These are phyloP conservation scores for Clivina fossor DNA, from an alignment of 2,888 invertebrate species.

Conservation along the genomic window DNA sequence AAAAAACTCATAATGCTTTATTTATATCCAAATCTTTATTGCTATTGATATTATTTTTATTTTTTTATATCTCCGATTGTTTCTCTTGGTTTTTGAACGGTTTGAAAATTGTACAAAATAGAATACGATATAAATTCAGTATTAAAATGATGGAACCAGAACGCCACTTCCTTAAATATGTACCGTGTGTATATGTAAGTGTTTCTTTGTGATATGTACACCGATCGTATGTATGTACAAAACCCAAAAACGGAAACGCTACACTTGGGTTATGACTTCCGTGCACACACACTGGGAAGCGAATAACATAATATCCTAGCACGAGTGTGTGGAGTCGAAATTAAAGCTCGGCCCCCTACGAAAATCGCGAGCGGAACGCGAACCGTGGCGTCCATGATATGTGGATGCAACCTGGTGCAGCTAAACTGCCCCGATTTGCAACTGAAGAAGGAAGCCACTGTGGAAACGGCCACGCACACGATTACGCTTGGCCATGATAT, in stretches of 20 bases:
- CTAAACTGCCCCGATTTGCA: no score
- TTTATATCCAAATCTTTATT: no score
- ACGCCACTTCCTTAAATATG: no score
- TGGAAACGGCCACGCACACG: neutral
- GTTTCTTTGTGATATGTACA: constrained; percentile 17
- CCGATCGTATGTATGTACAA: constrained; percentile 29
- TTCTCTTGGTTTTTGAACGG: no score
- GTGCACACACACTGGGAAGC: constrained; percentile 4
- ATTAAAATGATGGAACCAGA: no score
- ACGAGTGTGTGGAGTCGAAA: neutral
- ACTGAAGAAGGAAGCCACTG: no score
- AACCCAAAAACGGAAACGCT: constrained; percentile 11
- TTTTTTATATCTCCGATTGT: no score
- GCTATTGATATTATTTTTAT: no score
- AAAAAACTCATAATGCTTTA: no score
- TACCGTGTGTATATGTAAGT: constrained; percentile 2
- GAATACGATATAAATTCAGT: no score
- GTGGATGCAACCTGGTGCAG: constrained; percentile 9
- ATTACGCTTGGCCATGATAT: constrained; percentile 7
- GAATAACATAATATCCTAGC: neutral
- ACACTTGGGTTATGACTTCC: constrained; percentile 5
- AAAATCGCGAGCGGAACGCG: neutral
- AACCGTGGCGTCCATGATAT: constrained; percentile 15
- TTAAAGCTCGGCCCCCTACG: constrained; percentile 5
- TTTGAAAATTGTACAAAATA: no score